Base-by-base conservation (phyloP, 2,113 vertebrate genomes). In the Anolis sagrei region DNA sequence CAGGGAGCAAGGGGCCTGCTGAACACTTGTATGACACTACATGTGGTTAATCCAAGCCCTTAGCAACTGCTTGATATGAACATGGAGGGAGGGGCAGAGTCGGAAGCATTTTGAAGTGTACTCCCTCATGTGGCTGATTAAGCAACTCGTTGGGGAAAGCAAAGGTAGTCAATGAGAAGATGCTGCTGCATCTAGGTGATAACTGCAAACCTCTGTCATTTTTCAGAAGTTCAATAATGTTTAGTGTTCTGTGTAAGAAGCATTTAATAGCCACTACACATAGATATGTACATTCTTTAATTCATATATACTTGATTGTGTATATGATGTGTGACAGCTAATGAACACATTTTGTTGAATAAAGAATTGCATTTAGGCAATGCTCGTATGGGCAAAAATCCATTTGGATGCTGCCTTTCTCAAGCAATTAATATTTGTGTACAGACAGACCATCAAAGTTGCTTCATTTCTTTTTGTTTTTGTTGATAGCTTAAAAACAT, bases 101-200 rank as follows among this genome's bases (percentile, higher is more conserved):
- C 5, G 64, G 9, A 51, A 61, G 7, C 7, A 4, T 76, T 19
- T 62, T 9, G 49, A 51, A n/a, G 92, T 69, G 16, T 62, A 27
- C 48, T 87, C 34, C 39, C 34, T 75, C 14, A 11, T 29, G 11
- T 6, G 34, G 27, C n/a, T 74, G 70, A 62, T 84, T 87, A 54
- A 13, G 7, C 9, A 39, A 79, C 16, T 75, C 4, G n/a, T 3
- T n/a, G 73, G 76, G 29, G 48, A 76, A 89, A 76, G 7, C 11
- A 34, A 88, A 72, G 44, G 36, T 61, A 86, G 61, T 10, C 10
- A 79, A n/a, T 10, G 75, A 85, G 70, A 73, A 81, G 14, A 51
- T 39, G 27, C 16, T 39, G 34, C 72, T 23, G 23, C 23, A 79
- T 21, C 68, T 85, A 3, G 36, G 61, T 82, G 2, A 48, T 80